Percentiles rank a stretch among this genome's conserved stretches.
phyloP scores from a whole-genome alignment of 1,140 invertebrate species.

The Drosophila bocqueti region DNA sequence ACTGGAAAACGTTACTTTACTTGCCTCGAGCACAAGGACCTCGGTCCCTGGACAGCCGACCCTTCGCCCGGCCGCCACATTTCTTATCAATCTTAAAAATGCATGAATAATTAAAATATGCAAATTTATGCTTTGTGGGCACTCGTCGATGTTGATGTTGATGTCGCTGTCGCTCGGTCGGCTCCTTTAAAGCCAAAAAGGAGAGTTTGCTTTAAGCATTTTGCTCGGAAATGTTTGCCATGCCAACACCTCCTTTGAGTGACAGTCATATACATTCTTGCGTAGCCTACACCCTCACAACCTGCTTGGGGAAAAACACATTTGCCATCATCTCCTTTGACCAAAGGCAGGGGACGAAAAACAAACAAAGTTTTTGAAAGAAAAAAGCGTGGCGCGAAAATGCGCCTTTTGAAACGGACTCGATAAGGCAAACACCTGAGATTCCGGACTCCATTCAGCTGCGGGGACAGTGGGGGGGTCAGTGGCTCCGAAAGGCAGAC shows the following conservation, averaged over 20 bases:
- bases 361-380: slow-evolving; percentile 14
- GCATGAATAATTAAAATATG: slow-evolving; percentile 84
- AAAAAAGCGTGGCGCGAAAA: slow-evolving; percentile 72
- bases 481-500: slow-evolving; percentile 75
- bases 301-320: slow-evolving; percentile 55
- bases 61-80: slow-evolving; percentile 35
- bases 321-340: slow-evolving; percentile 69
- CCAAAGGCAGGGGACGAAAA: slow-evolving; percentile 36
- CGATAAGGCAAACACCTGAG: slow-evolving; percentile 71
- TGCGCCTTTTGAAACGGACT: slow-evolving; percentile 72
- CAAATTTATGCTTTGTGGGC: slow-evolving; percentile 72
- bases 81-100: slow-evolving; percentile 83
- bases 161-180: slow-evolving; percentile 14
- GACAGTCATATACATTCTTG: slow-evolving; percentile 22
- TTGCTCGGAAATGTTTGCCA: slow-evolving; percentile 56
- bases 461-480: slow-evolving; percentile 45
- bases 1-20: slow-evolving; percentile 23
- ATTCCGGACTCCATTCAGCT: slow-evolving; percentile 13
- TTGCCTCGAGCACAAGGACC: slow-evolving; percentile 28
- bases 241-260: slow-evolving; percentile 48
- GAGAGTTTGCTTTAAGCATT: slow-evolving; percentile 47
- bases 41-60: slow-evolving; percentile 18
- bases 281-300: neutral
- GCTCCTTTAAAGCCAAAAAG: slow-evolving; percentile 52
- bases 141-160: slow-evolving; percentile 40